Percentiles rank a stretch among this genome's conserved stretches.
Evolutionary conservation across 2,888 invertebrate species (phyloP).

Genomic region (Eilema caniola): DNA sequence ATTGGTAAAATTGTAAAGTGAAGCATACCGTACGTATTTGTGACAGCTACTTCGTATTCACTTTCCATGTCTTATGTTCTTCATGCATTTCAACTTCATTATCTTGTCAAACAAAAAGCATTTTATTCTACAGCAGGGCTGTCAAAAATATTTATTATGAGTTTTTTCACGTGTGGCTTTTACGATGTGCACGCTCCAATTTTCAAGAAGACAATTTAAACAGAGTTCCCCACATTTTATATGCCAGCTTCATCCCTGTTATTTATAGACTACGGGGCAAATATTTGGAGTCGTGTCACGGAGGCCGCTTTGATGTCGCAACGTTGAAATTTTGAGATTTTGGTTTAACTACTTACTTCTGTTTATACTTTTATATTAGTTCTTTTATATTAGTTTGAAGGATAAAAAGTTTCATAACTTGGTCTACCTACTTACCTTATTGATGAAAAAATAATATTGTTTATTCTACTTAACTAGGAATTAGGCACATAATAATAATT

Average conservation of each 20-base stretch:
- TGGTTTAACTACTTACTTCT: constrained; percentile 17
- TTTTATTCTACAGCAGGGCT: constrained; percentile 26
- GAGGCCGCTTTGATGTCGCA: constrained; percentile 42
- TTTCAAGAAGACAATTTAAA: constrained; percentile 48
- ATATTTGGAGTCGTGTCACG: constrained; percentile 44
- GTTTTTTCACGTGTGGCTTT: constrained; percentile 40
- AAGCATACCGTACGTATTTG: background rate
- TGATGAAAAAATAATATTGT: too few species aligned
- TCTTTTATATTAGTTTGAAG: background rate
- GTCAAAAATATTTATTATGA: constrained; percentile 44
- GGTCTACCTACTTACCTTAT: too few species aligned
- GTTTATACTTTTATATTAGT: background rate
- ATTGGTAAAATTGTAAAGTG: background rate
- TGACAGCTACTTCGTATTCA: background rate
- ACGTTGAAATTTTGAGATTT: constrained; percentile 35
- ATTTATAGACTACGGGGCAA: constrained; percentile 41
- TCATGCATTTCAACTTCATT: constrained; percentile 19
- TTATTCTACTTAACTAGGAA: too few species aligned
- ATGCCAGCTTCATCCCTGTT: constrained; percentile 39
- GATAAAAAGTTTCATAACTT: too few species aligned
- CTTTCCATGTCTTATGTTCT: background rate
- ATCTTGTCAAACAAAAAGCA: constrained; percentile 19
- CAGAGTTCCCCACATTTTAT: constrained; percentile 42
- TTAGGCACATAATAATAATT: too few species aligned
- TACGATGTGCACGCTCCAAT: constrained; percentile 43